Evolutionary conservation across 2,113 vertebrate species (phyloP).

Genomic region (Naja naja): DNA sequence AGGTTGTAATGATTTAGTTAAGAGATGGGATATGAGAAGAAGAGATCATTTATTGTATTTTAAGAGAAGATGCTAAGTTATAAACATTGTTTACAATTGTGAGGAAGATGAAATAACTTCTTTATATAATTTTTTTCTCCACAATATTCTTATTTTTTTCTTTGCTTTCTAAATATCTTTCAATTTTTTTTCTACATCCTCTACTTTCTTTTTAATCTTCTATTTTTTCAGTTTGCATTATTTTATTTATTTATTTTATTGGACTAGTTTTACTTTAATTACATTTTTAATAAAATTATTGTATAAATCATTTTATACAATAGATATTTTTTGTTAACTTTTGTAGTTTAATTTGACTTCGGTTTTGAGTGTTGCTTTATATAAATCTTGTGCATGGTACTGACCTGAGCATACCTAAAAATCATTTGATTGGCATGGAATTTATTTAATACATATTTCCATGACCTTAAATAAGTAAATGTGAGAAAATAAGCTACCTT

Average conservation of each 20-base stretch:
- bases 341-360: background rate
- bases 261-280: background rate
- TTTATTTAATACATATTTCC: background rate
- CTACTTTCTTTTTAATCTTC: background rate
- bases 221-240: background rate
- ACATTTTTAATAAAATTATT: background rate
- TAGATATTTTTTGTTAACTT: background rate
- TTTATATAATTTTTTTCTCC: background rate
- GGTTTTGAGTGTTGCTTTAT: background rate
- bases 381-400: background rate
- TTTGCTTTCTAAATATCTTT: background rate
- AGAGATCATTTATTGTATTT: background rate
- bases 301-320: background rate
- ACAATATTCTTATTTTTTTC: background rate
- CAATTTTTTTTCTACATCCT: background rate
- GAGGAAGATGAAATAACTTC: background rate
- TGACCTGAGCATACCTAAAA: background rate
- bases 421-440: background rate
- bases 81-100: background rate
- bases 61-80: background rate
- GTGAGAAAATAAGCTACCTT: background rate
- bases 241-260: too few species aligned
- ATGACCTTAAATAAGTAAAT: background rate
- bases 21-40: background rate
- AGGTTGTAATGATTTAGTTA: background rate